Evolutionary conservation across 2,113 vertebrate species (phyloP).

Genomic region (Sylvia atricapilla): DNA sequence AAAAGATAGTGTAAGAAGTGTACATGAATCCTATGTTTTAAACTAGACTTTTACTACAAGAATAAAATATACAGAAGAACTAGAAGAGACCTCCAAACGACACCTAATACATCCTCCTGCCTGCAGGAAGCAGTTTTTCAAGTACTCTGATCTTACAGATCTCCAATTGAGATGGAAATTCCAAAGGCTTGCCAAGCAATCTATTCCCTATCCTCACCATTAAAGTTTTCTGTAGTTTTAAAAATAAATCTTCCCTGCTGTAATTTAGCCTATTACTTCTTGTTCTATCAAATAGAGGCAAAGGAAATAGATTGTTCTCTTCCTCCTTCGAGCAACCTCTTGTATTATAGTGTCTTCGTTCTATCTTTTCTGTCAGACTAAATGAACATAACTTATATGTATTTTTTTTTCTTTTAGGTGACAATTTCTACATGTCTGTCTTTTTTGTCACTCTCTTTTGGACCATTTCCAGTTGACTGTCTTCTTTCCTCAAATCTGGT

Average conservation of each 20-base stretch:
- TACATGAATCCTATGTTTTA: neutral
- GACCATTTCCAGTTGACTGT: neutral
- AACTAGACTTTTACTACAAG: neutral
- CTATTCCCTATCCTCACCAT: constrained; percentile 1
- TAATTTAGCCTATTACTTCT: constrained; percentile 32
- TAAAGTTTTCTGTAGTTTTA: constrained; percentile 47
- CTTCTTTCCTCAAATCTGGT: neutral
- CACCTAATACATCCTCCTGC: constrained; percentile 15
- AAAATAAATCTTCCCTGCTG: constrained; percentile 45
- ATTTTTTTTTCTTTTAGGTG: neutral
- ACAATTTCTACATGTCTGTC: constrained; percentile 16
- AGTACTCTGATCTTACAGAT: constrained; percentile 6
- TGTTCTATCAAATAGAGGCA: constrained; percentile 14
- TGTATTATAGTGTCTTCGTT: neutral
- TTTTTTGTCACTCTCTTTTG: neutral
- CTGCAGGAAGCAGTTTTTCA: constrained; percentile 17
- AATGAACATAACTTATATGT: neutral
- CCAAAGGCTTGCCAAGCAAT: constrained; percentile 35
- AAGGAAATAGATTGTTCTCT: constrained; percentile 33
- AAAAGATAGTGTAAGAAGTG: neutral
- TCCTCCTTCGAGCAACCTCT: constrained; percentile 26
- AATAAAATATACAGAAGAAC: constrained; percentile 10
- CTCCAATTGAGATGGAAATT: constrained; percentile 28
- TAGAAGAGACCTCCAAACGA: neutral
- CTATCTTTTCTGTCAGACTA: constrained; percentile 14